Conservation (phyloP, 2,113 vertebrate species). For the Clupea harengus region DNA sequence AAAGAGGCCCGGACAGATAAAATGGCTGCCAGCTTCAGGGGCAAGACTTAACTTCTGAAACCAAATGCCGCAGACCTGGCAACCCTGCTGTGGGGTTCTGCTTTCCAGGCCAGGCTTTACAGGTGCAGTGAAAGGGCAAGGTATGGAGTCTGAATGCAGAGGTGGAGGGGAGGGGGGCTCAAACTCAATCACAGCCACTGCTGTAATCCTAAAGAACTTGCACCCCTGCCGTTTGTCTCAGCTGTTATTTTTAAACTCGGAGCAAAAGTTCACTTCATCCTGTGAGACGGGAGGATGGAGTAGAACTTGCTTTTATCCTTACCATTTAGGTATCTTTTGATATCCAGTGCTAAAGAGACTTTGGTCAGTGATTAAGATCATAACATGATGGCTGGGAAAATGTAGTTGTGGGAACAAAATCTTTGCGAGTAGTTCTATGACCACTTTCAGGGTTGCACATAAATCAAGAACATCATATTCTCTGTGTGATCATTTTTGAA, state of each 20-base stretch:
- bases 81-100: not conserved
- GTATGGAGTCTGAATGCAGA: not conserved
- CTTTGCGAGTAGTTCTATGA: not conserved
- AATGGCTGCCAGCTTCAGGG: not conserved
- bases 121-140: not conserved
- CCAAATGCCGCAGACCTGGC: not conserved
- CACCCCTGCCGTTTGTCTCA: not conserved
- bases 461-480: not conserved
- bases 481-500: not conserved
- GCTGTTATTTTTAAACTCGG: not conserved
- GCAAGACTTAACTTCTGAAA: not conserved
- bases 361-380: not conserved
- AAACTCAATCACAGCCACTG: not conserved
- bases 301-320: not conserved
- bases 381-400: not conserved
- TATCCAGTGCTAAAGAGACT: not conserved
- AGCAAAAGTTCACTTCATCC: not conserved
- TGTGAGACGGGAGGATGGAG: not conserved
- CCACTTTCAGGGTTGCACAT: not conserved
- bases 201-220: not conserved
- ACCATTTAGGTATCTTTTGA: not conserved
- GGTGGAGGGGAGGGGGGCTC: not conserved
- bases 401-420: not conserved
- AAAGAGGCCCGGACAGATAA: not conserved
- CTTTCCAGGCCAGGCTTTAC: not conserved